Conservation (phyloP, 2,797 vertebrate genomes). For the Pteropus rufus region DNA sequence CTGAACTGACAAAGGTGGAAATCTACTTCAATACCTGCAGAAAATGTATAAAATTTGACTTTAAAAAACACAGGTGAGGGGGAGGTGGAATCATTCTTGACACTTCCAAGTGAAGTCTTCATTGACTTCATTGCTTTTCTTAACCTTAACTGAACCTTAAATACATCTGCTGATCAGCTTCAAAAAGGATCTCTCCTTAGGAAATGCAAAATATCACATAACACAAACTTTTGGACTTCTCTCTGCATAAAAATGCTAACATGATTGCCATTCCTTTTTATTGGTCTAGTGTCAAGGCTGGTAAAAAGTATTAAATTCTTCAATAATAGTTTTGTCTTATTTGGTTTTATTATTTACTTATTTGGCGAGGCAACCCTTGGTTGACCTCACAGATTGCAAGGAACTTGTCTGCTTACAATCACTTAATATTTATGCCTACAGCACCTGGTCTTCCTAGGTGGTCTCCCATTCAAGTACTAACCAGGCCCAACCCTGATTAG, state of each 20-base stretch:
- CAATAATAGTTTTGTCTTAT: background rate
- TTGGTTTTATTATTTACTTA: no score
- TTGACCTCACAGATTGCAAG: no score
- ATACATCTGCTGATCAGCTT: background rate
- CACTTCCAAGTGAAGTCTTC: background rate
- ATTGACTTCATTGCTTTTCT: background rate
- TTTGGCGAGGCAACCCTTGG: no score
- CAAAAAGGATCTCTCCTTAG: background rate
- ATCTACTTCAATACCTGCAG: background rate
- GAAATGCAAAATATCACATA: background rate
- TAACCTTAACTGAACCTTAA: background rate
- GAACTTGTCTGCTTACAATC: no score
- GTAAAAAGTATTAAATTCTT: background rate
- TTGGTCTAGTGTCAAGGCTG: background rate
- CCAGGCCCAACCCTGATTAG: no score
- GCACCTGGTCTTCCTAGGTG: no score
- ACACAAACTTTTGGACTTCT: background rate
- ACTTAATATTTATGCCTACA: no score
- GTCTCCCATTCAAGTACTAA: no score
- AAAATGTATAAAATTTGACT: background rate
- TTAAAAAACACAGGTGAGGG: background rate
- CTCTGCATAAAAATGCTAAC: background rate
- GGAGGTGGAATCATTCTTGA: background rate
- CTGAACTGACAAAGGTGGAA: background rate
- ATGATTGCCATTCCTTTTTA: background rate